A percentile compares a stretch with the other conserved stretches of the same genome.
Conservation (phyloP, 2,888 invertebrate species). For the Eristalinus sepulchralis region DNA sequence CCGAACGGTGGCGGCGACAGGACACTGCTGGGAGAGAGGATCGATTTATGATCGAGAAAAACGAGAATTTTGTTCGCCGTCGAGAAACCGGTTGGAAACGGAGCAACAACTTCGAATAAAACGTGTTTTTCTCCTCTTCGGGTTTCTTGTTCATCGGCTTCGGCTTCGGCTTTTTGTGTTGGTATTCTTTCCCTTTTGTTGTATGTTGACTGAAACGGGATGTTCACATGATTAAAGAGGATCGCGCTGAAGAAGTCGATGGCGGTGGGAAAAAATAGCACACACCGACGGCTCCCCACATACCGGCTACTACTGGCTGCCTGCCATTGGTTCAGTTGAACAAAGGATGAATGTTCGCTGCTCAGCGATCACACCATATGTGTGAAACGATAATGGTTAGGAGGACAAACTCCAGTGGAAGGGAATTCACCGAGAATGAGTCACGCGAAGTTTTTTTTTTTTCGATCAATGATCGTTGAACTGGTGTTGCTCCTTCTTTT, state of each 20-base stretch:
- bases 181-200: neutral
- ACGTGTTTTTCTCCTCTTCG: conserved; percentile 47
- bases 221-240: conserved; percentile 71
- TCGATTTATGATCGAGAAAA: conserved; percentile 69
- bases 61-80: conserved; percentile 56
- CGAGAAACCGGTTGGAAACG: conserved; percentile 65
- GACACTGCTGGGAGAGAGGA: conserved; percentile 23
- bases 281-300: conserved; percentile 18
- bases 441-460: neutral
- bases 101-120: conserved; percentile 58
- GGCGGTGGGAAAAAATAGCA: conserved; percentile 57
- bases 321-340: neutral
- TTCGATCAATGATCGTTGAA: neutral
- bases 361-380: conserved; percentile 29
- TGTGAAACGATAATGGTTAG: conserved; percentile 10
- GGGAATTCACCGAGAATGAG: neutral
- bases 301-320: conserved; percentile 5
- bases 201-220: conserved; percentile 61
- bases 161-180: conserved; percentile 17
- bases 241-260: conserved; percentile 13
- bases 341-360: conserved; percentile 26
- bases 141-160: conserved; percentile 56
- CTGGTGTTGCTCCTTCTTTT: neutral
- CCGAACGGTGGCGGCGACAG: conserved; percentile 4
- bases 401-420: neutral